Base-by-base conservation (phyloP, 2,888 invertebrate genomes). In the Melanostoma mellinum region DNA sequence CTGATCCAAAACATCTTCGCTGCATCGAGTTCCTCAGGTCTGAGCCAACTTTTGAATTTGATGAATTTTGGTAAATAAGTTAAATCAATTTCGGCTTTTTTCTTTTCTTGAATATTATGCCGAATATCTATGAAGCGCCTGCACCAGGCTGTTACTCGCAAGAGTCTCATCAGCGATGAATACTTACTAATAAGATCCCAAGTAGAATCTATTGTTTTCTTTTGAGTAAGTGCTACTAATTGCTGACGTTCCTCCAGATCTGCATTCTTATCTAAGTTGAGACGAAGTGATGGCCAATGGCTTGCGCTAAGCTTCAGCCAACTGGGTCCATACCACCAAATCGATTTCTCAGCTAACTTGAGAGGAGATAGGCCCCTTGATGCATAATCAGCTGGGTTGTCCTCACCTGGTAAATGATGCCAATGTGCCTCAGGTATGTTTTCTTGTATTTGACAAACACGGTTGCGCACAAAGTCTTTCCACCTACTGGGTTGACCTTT, bases 271-370 rank as follows among this genome's bases (percentile, higher is more conserved):
- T 63, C 48, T 32, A 38, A 58, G 3, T 52, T 58, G 6, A 36
- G 38, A 40, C 8, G 10, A 0, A 38, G 56, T 1, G 38, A 40
- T 40, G 72, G 72, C 67, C 78, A 73, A 5, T 73, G 8, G 32
- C 33, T 32, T 60, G 32, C 5, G 20, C 6, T 36, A 3, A 65
- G 42, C 38, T 72, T 5, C 6, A 73, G 20, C 73, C 61, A 78
- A 35, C 48, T 32, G 1, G 78, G 72, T 33, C 78, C 73, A 6
- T 42, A 50, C 73, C 55, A 79, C 46, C 73, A 79, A 9, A 79
- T 20, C 1, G 8, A n/a, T n/a, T 36, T 58, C 9, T 72, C 78
- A 38, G 63, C 50, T 8, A 78, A 20, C 50, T 72, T 55, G 10
- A 38, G 48, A 0, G 63, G 69, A n/a, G 55, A 76, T 8, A 35